Base-by-base conservation (phyloP, 2,888 invertebrate species). In the Pyrrhosoma nymphula region DNA sequence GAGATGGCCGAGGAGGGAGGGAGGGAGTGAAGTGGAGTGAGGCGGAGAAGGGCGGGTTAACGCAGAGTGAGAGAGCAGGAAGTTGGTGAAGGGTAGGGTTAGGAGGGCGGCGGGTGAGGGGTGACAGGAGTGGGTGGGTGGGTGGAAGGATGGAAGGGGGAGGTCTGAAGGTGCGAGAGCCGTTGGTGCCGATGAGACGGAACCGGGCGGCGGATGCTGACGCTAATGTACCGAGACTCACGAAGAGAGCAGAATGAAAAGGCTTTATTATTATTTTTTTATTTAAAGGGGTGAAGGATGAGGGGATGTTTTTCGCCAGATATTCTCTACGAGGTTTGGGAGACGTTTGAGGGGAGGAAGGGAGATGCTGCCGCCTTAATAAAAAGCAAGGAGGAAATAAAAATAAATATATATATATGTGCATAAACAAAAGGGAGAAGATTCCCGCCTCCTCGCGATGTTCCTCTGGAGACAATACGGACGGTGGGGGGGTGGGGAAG, bases 141-240 rank as follows among this genome's bases (percentile, higher is more conserved):
- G 23, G 20, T 23, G n/a, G 82, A 26, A 4, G 56, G 23, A 20
- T 26, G 55, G 55, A 10, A 3, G 26, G 4, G 26, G 16, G n/a
- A 6, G 56, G n/a, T 23, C n/a, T 8, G 26, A 4, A 26, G 55
- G n/a, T 89, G 89, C 26, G n/a, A 55, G 26, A 55, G 12, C 47
- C 89, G 89, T 89, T 89, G 89, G 89, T 89, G 56, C 56, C 89
- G 56, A 89, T 89, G 89, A 89, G 89, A 89, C 89, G 89, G 89
- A 89, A 89, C 89, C 89, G 35, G 55, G 89, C 26, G 56, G n/a
- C 89, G 89, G 89, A 55, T 89, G 89, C 89, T 56, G 89, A 89
- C 89, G 35, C 89, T 55, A 89, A 56, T 89, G 89, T 89, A 55
- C 89, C 89, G 89, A 55, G 26, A 82, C 35, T 18, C 16, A 82